A percentile compares a stretch with the other conserved stretches of the same genome.
These are phyloP conservation scores for Ailurus styani DNA, from an alignment of 2,113 vertebrate species.

Conservation along the genomic window DNA sequence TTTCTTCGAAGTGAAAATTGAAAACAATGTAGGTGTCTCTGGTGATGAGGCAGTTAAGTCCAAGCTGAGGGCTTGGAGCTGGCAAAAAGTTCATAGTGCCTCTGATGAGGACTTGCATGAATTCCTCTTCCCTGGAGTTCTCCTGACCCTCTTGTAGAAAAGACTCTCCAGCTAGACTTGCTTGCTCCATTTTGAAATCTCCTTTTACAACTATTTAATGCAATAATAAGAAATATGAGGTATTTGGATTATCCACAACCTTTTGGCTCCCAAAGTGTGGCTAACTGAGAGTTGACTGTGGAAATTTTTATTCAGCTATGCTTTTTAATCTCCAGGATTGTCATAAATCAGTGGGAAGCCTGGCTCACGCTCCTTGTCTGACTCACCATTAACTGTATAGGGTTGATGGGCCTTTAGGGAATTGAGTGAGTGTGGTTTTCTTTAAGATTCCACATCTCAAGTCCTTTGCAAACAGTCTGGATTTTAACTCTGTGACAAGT, in stretches of 20 bases:
- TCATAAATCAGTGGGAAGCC: neutral
- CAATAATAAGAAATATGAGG: neutral
- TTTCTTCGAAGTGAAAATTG: neutral
- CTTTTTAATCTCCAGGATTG: neutral
- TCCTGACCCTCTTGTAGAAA: neutral
- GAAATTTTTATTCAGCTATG: neutral
- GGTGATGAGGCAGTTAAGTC: neutral
- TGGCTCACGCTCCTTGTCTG: neutral
- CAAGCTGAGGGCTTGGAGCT: neutral
- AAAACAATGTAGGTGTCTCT: neutral
- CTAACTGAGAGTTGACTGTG: constrained; percentile 28
- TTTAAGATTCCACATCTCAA: neutral
- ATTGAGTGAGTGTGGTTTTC: neutral
- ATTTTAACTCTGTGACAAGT: neutral
- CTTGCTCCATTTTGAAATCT: neutral
- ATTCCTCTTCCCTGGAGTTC: neutral
- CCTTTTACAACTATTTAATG: neutral
- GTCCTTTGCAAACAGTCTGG: neutral
- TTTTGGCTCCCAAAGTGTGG: constrained; percentile 4
- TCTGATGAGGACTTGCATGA: neutral
- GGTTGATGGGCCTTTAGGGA: neutral
- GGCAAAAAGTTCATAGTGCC: neutral
- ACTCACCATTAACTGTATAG: neutral
- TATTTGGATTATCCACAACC: neutral
- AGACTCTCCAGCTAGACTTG: neutral